A percentile compares a stretch with the other conserved stretches of the same genome.
phyloP scores from a whole-genome alignment of 2,797 vertebrate genomes.

The Alfaro cultratus region DNA sequence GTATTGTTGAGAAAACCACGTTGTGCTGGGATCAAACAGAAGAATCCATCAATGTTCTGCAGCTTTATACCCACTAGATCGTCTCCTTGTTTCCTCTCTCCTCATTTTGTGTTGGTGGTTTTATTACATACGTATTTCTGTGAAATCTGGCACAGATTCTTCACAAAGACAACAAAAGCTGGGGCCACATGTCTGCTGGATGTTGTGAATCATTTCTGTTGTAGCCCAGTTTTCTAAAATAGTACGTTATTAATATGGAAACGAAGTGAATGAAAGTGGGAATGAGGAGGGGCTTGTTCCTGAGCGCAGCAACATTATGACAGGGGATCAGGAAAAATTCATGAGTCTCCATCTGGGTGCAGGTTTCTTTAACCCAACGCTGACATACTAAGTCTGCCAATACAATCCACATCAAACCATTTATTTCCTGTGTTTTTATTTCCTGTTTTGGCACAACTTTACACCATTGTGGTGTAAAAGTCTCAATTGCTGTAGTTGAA shows the following conservation, averaged over 20 bases:
- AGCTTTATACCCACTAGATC: background rate
- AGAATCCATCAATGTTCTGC: background rate
- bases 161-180: background rate
- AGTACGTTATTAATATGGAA: background rate
- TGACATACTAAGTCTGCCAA: background rate
- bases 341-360: conserved; percentile 2
- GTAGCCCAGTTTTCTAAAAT: background rate
- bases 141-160: background rate
- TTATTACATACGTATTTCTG: background rate
- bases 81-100: background rate
- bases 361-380: background rate
- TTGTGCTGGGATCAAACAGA: background rate
- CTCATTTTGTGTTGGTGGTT: background rate
- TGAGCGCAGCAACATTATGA: background rate
- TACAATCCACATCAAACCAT: background rate
- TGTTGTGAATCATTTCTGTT: background rate
- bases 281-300: background rate
- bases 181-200: background rate
- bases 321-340: background rate
- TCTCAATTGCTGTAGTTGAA: background rate
- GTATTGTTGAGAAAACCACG: background rate
- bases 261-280: background rate
- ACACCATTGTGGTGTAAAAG: background rate
- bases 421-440: background rate
- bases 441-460: background rate